phyloP scores from a whole-genome alignment of 2,113 vertebrate genomes.

The Lasiurus borealis region DNA sequence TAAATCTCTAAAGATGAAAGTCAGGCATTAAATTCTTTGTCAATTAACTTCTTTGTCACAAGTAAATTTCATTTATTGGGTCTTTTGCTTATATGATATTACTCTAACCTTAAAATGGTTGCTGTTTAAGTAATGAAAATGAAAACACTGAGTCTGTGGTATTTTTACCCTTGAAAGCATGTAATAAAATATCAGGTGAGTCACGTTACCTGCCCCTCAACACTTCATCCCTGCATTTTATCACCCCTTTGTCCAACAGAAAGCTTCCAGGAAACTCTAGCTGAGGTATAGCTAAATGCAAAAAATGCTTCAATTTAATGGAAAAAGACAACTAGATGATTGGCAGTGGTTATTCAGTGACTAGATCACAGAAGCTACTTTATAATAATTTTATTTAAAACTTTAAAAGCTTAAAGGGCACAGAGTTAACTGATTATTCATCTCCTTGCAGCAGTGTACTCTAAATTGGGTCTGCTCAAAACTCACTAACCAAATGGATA shows the following conservation, averaged over 20 bases:
- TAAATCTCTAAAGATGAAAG: conserved; percentile 38
- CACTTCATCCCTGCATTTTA: background rate
- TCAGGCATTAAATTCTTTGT: conserved; percentile 17
- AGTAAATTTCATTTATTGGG: background rate
- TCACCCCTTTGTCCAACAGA: background rate
- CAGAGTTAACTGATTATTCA: conserved; percentile 65
- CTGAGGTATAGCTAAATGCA: background rate
- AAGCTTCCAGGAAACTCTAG: background rate
- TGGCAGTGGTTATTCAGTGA: background rate
- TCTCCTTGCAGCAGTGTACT: conserved; percentile 79
- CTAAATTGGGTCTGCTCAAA: conserved; percentile 77
- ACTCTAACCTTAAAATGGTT: conserved; percentile 51
- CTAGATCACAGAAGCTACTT: conserved; percentile 55
- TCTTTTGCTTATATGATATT: conserved; percentile 27
- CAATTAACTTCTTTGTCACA: background rate
- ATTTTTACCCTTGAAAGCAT: background rate
- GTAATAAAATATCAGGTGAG: background rate
- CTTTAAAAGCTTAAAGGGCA: conserved; percentile 42
- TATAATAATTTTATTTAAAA: conserved; percentile 62
- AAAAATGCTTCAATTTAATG: background rate
- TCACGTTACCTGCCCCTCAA: background rate
- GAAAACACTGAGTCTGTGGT: background rate
- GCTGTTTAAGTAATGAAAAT: background rate
- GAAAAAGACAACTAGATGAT: background rate
- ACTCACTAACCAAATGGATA: conserved; percentile 74